Evolutionary conservation across 2,113 vertebrate genomes (phyloP).

Genomic region (Cavia aperea): DNA sequence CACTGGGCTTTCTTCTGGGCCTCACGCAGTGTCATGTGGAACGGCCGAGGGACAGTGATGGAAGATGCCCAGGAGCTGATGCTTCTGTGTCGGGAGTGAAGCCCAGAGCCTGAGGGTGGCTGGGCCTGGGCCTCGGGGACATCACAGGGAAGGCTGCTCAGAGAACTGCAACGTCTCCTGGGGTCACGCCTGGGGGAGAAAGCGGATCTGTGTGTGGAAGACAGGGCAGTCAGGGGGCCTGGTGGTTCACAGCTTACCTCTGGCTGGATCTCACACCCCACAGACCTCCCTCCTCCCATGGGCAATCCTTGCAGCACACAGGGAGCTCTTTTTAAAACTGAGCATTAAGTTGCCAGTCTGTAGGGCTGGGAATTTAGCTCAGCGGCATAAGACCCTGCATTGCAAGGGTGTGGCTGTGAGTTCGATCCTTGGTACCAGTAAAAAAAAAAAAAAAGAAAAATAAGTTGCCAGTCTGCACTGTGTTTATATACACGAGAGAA

Average conservation of each 20-base stretch:
- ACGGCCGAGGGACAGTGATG: constrained; percentile 77
- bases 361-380: no score
- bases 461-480: not conserved
- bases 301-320: not conserved
- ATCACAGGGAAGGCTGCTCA: constrained; percentile 72
- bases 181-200: constrained; percentile 66
- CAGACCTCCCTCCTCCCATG: not conserved
- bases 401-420: no score
- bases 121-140: constrained; percentile 61
- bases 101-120: constrained; percentile 56
- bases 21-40: constrained; percentile 76
- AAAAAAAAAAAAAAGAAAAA: not conserved
- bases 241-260: not conserved
- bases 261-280: not conserved
- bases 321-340: not conserved
- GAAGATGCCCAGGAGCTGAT: constrained; percentile 72
- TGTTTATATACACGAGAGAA: not conserved
- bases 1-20: constrained; percentile 71
- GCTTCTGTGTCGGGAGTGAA: constrained; percentile 64
- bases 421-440: no score
- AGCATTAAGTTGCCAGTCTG: not conserved
- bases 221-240: not conserved
- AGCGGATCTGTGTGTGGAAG: not conserved
- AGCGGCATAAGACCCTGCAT: no score
- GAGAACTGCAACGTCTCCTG: constrained; percentile 75